phyloP scores from a whole-genome alignment of 1,140 invertebrate species.

The Drosophila saltans region DNA sequence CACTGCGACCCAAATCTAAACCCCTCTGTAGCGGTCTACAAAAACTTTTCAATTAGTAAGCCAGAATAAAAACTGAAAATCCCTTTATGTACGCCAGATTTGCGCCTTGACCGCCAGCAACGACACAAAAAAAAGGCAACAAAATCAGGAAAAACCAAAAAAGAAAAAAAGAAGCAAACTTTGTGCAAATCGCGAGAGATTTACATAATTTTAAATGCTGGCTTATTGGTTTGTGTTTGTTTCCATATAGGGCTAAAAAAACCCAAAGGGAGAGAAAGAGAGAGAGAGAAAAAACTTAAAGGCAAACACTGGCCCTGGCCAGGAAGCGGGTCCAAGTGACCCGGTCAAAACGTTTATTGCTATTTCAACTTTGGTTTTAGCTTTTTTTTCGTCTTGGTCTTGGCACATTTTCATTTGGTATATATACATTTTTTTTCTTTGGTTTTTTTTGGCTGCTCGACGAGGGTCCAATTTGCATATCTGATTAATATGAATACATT shows the following conservation, averaged over 20 bases:
- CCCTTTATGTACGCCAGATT: constrained; percentile 67
- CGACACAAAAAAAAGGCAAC: constrained; percentile 10
- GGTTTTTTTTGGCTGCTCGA: constrained; percentile 14
- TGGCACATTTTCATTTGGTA: constrained; percentile 38
- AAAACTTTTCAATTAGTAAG: constrained; percentile 72
- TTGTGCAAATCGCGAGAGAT: constrained; percentile 72
- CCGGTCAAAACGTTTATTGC: constrained; percentile 63
- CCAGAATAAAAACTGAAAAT: constrained; percentile 38
- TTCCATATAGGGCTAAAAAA: constrained; percentile 35
- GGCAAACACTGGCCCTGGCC: not conserved
- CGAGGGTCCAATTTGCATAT: constrained; percentile 69
- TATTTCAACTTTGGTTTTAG: constrained; percentile 46
- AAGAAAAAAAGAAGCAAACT: constrained; percentile 41
- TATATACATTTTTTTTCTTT: not conserved
- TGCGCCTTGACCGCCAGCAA: constrained; percentile 60
- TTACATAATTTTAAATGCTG: constrained; percentile 76
- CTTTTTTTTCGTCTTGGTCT: constrained; percentile 10
- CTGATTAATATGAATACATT: constrained; percentile 82
- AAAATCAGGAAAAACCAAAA: constrained; percentile 39
- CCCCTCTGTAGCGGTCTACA: not conserved
- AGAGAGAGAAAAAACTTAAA: constrained; percentile 28
- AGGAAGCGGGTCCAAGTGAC: constrained; percentile 52
- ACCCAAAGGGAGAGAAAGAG: constrained; percentile 27
- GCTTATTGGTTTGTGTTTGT: constrained; percentile 76
- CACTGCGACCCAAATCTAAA: not conserved